Evolutionary conservation across 1,140 invertebrate genomes (phyloP), one percentile per base, ranked within the genome.

Genomic region (Megalopta genalis): DNA sequence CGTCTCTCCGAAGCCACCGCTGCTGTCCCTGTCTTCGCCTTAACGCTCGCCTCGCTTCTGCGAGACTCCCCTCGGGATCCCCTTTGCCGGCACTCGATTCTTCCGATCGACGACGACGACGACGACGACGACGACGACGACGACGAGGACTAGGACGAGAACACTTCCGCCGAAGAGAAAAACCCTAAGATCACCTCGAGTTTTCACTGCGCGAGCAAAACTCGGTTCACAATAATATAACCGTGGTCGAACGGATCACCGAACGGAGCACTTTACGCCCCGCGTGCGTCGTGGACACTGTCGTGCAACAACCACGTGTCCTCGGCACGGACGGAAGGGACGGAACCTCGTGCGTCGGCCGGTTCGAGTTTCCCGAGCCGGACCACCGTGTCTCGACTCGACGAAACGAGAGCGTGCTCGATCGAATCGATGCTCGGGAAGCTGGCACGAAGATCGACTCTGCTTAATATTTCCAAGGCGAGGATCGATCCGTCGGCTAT

Each of bases 301-400:
- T 12, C 42, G 37, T n/a, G n/a, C n/a, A 25, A 46, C 59, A 74
- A 74, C 42, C 80, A 70, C 83, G 75, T 74, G 71, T 59, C 72
- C 63, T 32, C 27, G 39, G 46, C 46, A 39, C 42, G 83, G 83
- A 85, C 83, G 83, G 82, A 80, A 74, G 62, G 54, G 42, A 42
- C 77, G 60, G 46, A 6, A 71, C 32, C 63, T 67, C 39, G 59
- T 67, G 70, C 37, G 46, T 67, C 64, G 8, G 39, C n/a, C 62
- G 65, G 37, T 54, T 69, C 71, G 14, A 79, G 68, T 52, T 57
- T 63, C 66, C 46, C n/a, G 68, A 60, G 14, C 27, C 25, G 37
- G 62, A 6, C 77, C 54, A 65, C 57, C 59, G 39, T 52, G 49
- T n/a, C 21, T 6, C 18, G 18, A 32, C 32, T 32, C 4, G 32